Base-by-base conservation (phyloP, 2,113 vertebrate species). In the Chrysochloris asiatica region DNA sequence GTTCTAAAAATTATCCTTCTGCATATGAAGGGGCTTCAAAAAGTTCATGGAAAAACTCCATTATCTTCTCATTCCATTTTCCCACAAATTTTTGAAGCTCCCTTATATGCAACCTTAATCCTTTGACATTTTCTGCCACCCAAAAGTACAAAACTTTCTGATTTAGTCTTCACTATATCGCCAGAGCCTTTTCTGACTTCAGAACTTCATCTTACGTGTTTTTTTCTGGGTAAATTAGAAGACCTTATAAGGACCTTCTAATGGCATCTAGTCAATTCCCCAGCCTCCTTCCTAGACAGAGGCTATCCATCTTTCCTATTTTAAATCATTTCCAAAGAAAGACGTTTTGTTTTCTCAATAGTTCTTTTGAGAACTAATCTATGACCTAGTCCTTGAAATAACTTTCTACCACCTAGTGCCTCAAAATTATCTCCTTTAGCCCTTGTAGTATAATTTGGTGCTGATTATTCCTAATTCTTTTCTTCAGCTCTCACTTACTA, bases 241-340 rank as follows among this genome's bases (percentile, higher is more conserved):
- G 33, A n/a, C 80, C 33, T 65, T 83, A 38, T 28, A 88, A 82
- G 48, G 54, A 79, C 43, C 81, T 89, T 82, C 59, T 43, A 82
- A 38, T 38, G 67, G 17, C 63, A 71, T 48, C 47, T 84, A 54
- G 59, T 61, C 26, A 48, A 30, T 33, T 33, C 36, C 8, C 5
- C 21, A 65, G 85, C 36, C 28, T 82, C 56, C 54, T 83, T 30
- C 7, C 61, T 79, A n/a, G 59, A 81, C 50, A 90, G 56, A 90
- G 26, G 33, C n/a, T 82, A 89, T 72, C 82, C n/a, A 12, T 90
- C 73, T 77, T 93, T 65, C 45, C 73, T 90, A 59, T 91, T 85
- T 87, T 76, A 79, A 86, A 92, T 48, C n/a, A 79, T 75, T 89
- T 88, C 36, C 48, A 71, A 79, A 85, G 88, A 84, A 82, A 85